Conservation (phyloP, 30 jellyfish, hydroid and myxozoan species). For the Rhopilema esculentum region DNA sequence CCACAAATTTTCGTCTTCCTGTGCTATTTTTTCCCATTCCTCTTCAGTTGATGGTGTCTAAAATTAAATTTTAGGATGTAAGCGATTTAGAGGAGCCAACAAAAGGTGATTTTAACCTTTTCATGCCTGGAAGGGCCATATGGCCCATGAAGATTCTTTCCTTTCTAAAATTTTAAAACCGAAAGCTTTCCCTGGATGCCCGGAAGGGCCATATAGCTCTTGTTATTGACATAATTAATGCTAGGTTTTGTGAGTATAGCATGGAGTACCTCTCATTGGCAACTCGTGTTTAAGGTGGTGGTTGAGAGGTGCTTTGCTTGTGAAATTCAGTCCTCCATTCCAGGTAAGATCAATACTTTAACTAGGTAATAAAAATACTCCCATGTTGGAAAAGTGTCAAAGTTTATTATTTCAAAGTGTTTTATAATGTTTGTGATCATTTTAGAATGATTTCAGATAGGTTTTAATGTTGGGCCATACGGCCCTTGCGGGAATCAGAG, state of each 20-base stretch:
- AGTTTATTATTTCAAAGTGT: background rate
- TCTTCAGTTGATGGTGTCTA: constrained; percentile 26
- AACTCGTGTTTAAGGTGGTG: constrained; percentile 25
- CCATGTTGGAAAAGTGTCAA: constrained; percentile 14
- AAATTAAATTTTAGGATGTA: no score
- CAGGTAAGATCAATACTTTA: constrained; percentile 8
- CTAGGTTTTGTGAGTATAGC: constrained; percentile 14
- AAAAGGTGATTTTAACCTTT: constrained; percentile 6
- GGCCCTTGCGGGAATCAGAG: constrained; percentile 5
- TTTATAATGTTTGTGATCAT: background rate
- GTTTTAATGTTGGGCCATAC: background rate
- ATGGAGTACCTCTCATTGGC: constrained; percentile 13
- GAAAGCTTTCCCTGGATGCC: constrained; percentile 17
- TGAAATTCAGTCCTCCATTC: background rate
- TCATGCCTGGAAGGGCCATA: constrained; percentile 28
- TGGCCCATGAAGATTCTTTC: constrained; percentile 20
- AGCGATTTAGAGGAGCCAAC: no score
- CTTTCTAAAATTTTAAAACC: constrained; percentile 9
- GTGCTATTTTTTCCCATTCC: constrained; percentile 42
- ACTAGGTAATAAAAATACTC: background rate
- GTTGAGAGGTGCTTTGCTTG: constrained; percentile 2
- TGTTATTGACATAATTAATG: constrained; percentile 9
- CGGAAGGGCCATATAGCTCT: constrained; percentile 26
- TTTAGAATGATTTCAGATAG: constrained; percentile 1
- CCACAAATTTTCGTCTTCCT: constrained; percentile 31